Conservation (phyloP, 2,797 vertebrate species). For the Typhlichthys eigenmanni region DNA sequence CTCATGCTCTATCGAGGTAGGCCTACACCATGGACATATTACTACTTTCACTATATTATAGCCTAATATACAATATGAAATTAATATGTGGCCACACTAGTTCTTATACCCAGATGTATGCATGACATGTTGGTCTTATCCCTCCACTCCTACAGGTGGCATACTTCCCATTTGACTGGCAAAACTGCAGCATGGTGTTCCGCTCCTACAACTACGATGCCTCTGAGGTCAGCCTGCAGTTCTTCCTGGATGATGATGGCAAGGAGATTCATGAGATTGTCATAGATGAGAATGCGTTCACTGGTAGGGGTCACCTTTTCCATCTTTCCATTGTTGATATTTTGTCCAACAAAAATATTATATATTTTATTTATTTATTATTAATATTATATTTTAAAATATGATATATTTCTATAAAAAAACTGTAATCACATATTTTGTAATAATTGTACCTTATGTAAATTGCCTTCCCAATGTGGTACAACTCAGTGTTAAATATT, state of each 20-base stretch:
- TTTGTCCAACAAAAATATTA: not conserved
- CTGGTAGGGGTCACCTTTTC: constrained; percentile 59
- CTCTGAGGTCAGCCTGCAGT: constrained; percentile 84
- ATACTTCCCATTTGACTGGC: constrained; percentile 94
- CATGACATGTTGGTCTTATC: not conserved
- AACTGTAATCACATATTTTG: too few relatives aligned
- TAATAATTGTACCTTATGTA: too few relatives aligned
- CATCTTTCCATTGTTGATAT: not conserved
- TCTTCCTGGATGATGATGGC: constrained; percentile 72
- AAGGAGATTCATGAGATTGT: constrained; percentile 82
- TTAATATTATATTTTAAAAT: too few relatives aligned
- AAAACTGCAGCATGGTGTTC: constrained; percentile 93
- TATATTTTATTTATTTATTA: too few relatives aligned
- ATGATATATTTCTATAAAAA: too few relatives aligned
- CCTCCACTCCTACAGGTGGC: constrained; percentile 75
- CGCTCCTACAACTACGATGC: constrained; percentile 89
- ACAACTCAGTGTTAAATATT: too few relatives aligned
- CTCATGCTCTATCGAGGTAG: constrained; percentile 88
- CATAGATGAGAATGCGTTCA: constrained; percentile 86
- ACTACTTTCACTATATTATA: too few relatives aligned
- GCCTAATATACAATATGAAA: too few relatives aligned
- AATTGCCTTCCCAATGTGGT: too few relatives aligned
- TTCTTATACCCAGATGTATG: not conserved
- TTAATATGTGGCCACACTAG: too few relatives aligned
- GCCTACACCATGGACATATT: not conserved